Percentiles rank a stretch among this genome's conserved stretches.
These are phyloP conservation scores for Scaptomyza polygonia DNA, from an alignment of 2,888 invertebrate genomes.

Conservation along the genomic window DNA sequence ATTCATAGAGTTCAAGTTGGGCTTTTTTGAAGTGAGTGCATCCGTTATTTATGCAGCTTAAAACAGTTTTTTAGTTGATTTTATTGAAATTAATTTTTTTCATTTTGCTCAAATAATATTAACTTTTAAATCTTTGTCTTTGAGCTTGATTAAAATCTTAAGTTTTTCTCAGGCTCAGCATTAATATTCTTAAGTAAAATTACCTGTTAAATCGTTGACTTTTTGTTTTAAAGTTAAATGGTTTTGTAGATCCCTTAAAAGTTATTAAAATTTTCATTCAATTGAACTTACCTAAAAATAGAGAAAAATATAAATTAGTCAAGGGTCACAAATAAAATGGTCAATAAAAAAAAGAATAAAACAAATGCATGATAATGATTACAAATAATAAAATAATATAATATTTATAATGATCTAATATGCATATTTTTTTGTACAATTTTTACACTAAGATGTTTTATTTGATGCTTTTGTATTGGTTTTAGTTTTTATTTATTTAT, in stretches of 20 bases:
- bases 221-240: conserved; percentile 3
- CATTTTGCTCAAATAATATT: too few relatives aligned
- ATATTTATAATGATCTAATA: conserved; percentile 14
- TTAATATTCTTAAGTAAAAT: conserved; percentile 1
- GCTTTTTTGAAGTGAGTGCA: not conserved
- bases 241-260: not conserved
- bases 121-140: too few relatives aligned
- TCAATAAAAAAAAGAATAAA: not conserved
- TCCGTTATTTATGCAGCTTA: conserved; percentile 7
- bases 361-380: conserved; percentile 1
- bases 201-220: conserved; percentile 57
- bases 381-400: conserved; percentile 4
- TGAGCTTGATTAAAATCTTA: too few relatives aligned
- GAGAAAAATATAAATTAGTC: conserved; percentile 45
- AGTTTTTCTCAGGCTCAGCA: too few relatives aligned
- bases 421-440: conserved; percentile 42
- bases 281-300: conserved; percentile 65
- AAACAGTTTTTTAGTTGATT: not conserved
- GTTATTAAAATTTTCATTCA: conserved; percentile 4
- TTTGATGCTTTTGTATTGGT: conserved; percentile 31
- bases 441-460: conserved; percentile 38
- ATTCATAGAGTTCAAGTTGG: conserved; percentile 2
- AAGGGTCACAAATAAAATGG: not conserved
- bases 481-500: conserved; percentile 3
- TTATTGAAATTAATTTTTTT: not conserved